Percentiles rank a stretch among this genome's conserved stretches.
Evolutionary conservation across 2,888 invertebrate species (phyloP).

Genomic region (Lottia gigantea): DNA sequence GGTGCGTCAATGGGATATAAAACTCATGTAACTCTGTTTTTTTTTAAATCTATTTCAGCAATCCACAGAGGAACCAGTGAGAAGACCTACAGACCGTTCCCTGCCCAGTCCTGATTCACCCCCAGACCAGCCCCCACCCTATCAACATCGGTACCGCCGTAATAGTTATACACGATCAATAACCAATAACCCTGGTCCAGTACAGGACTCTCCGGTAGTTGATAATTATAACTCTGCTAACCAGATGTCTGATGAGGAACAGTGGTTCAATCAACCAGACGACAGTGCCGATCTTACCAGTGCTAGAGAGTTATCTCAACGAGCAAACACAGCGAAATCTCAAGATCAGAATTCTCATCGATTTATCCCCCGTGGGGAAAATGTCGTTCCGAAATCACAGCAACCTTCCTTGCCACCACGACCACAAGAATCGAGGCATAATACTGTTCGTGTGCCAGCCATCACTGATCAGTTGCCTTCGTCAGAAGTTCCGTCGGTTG

Average conservation of each 20-base stretch:
- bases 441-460: slow-evolving; percentile 8
- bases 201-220: slow-evolving; percentile 1
- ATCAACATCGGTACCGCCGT: slow-evolving; percentile 29
- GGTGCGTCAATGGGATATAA: no score
- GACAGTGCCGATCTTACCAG: slow-evolving; percentile 3
- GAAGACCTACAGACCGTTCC: neutral
- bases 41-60: no score
- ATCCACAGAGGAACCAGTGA: neutral
- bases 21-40: no score
- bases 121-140: neutral
- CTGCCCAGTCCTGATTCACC: neutral
- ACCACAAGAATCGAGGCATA: neutral
- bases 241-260: neutral
- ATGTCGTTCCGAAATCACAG: neutral
- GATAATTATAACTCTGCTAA: neutral
- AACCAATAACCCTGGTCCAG: slow-evolving; percentile 17
- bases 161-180: slow-evolving; percentile 40
- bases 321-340: neutral
- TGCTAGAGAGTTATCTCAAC: neutral
- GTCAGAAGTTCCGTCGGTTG: slow-evolving; percentile 26
- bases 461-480: slow-evolving; percentile 16
- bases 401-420: neutral
- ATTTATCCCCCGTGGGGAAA: slow-evolving; percentile 2
- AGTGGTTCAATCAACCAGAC: neutral
- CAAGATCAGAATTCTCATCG: slow-evolving; percentile 14